These are phyloP conservation scores for Tenthredo scrophulariae DNA, from an alignment of 2,888 invertebrate species.

Conservation along the genomic window DNA sequence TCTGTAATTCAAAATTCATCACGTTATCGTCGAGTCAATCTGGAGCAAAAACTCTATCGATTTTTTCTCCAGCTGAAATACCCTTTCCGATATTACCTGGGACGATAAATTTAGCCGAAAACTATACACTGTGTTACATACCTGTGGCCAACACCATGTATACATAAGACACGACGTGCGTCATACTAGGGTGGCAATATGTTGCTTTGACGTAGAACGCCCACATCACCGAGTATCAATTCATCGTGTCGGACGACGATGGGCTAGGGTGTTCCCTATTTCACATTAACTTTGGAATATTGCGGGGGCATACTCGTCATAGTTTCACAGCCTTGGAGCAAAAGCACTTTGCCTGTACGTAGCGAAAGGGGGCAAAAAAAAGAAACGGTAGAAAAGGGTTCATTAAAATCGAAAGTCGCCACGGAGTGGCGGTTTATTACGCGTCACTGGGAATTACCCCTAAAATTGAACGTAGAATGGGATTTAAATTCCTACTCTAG, in stretches of 20 bases:
- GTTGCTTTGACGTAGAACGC: slow-evolving; percentile 40
- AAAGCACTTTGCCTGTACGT: neutral
- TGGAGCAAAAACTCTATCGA: neutral
- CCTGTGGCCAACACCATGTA: neutral
- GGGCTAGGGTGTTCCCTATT: neutral
- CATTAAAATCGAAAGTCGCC: slow-evolving; percentile 5
- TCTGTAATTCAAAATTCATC: neutral
- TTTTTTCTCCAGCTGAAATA: neutral
- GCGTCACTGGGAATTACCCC: neutral
- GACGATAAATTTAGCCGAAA: neutral
- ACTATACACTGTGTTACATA: neutral
- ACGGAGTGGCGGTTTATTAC: neutral
- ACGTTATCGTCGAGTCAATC: neutral
- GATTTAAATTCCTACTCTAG: neutral
- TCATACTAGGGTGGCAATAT: slow-evolving; percentile 5
- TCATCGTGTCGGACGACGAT: slow-evolving; percentile 9
- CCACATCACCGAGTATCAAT: slow-evolving; percentile 36
- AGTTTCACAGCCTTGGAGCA: neutral
- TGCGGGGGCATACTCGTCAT: neutral
- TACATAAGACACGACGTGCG: slow-evolving; percentile 2
- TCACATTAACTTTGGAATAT: neutral
- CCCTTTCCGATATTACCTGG: neutral
- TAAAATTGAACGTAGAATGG: neutral
- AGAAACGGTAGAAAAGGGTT: neutral
- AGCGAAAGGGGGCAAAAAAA: neutral